Percentiles rank a stretch among this genome's conserved stretches.
phyloP scores from a whole-genome alignment of 1,140 invertebrate species.

The Caenorhabditis brenneri region DNA sequence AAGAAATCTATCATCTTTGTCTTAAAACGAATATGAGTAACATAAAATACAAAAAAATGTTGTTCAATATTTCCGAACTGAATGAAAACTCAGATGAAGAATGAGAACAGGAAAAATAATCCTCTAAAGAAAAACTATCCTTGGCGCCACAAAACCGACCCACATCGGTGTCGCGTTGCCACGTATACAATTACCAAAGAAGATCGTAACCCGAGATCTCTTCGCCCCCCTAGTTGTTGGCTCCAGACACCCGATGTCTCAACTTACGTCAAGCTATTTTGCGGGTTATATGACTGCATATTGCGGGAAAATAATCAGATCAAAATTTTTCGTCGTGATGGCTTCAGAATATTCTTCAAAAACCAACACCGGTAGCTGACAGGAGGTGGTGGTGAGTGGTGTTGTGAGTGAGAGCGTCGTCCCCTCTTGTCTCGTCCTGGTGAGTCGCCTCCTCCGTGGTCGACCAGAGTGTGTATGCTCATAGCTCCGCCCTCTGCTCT shows the following conservation, averaged over 20 bases:
- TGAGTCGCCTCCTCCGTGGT: neutral
- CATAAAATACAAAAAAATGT: no score
- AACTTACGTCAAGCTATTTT: conserved; percentile 32
- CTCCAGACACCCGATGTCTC: conserved; percentile 4
- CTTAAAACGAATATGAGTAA: no score
- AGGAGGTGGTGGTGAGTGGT: conserved; percentile 30
- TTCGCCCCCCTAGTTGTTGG: conserved; percentile 36
- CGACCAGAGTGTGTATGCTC: neutral
- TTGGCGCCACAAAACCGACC: neutral
- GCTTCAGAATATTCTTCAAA: neutral
- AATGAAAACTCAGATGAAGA: neutral
- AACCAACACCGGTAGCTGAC: conserved; percentile 4
- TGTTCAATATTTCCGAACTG: no score
- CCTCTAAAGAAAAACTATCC: conserved; percentile 34
- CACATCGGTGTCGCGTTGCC: conserved; percentile 37
- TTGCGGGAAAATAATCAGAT: neutral
- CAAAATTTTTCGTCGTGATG: neutral
- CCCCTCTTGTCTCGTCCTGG: conserved; percentile 26
- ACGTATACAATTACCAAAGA: conserved; percentile 43
- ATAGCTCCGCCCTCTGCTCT: neutral
- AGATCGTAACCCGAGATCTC: conserved; percentile 40
- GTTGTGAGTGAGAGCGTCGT: conserved; percentile 35
- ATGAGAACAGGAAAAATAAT: neutral
- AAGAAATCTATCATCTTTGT: no score
- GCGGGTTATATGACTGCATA: conserved; percentile 35